Evolutionary conservation across 2,113 vertebrate species (phyloP).

Genomic region (Rhadina sibilatrix): DNA sequence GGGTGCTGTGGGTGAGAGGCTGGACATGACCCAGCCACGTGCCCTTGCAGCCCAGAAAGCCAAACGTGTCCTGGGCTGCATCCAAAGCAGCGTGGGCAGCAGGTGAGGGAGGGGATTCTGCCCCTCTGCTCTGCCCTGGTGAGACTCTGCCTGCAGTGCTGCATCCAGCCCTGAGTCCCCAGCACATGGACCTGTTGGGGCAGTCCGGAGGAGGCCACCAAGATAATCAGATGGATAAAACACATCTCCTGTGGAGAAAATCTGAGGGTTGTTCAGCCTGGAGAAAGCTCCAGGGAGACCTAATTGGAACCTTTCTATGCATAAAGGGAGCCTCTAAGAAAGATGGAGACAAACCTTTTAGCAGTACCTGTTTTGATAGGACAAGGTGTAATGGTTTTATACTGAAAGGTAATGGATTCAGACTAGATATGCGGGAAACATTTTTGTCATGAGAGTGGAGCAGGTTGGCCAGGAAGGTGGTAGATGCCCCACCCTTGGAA

Average conservation of each 20-base stretch:
- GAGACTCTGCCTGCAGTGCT: neutral
- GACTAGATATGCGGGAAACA: neutral
- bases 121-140: neutral
- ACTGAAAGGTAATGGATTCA: neutral
- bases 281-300: neutral
- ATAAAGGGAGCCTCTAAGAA: neutral
- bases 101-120: neutral
- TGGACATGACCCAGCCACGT: neutral
- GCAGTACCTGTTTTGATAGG: neutral
- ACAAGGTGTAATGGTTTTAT: neutral
- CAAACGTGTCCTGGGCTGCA: rapidly evolving
- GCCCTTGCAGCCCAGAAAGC: neutral
- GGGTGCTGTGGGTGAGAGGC: neutral
- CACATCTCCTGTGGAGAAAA: neutral
- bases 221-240: neutral
- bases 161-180: neutral
- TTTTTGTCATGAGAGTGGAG: neutral
- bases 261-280: neutral
- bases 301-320: neutral
- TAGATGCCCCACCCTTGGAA: neutral
- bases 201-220: neutral
- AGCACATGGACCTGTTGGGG: neutral
- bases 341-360: neutral
- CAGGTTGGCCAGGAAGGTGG: neutral
- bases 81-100: rapidly evolving